Percentiles rank a stretch among this genome's conserved stretches.
phyloP scores from a whole-genome alignment of 2,888 invertebrate species.

The Bombylius major region DNA sequence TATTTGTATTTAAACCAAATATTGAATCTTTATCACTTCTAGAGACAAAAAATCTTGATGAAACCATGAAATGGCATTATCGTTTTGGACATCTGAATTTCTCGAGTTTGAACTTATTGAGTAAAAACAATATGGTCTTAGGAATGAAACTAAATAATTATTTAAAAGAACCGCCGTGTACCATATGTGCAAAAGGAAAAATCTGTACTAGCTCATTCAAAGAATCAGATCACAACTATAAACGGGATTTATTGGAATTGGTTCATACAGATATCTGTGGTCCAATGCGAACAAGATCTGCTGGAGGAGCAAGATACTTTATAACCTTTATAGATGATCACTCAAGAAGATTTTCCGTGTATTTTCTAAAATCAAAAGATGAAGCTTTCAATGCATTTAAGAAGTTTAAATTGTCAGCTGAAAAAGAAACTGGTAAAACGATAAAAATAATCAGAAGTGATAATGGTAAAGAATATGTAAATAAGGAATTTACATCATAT shows the following conservation, averaged over 20 bases:
- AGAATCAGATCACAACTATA: not conserved
- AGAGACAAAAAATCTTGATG: not conserved
- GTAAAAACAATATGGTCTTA: not conserved
- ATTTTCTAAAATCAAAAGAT: slow-evolving; percentile 14
- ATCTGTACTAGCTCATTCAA: slow-evolving; percentile 7
- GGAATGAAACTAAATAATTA: not conserved
- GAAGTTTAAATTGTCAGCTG: slow-evolving; percentile 10
- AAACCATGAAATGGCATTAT: not conserved
- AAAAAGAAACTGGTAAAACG: no score
- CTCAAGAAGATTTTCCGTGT: slow-evolving; percentile 9
- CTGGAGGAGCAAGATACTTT: slow-evolving; percentile 14
- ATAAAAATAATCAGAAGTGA: slow-evolving; percentile 11
- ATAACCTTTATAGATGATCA: slow-evolving; percentile 13
- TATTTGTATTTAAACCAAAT: not conserved
- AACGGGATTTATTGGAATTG: not conserved
- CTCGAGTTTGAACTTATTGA: not conserved
- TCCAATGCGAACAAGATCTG: slow-evolving; percentile 13
- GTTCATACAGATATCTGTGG: slow-evolving; percentile 10
- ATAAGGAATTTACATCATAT: slow-evolving; percentile 8
- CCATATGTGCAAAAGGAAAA: no score
- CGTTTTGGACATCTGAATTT: not conserved
- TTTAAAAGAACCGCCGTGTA: not conserved
- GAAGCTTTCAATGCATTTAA: slow-evolving; percentile 10
- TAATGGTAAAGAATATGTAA: slow-evolving; percentile 12
- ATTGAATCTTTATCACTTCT: no score